Evolutionary conservation across 2,888 invertebrate genomes (phyloP), one percentile per base, ranked within the genome.

Genomic region (Pediacus dermestoides): DNA sequence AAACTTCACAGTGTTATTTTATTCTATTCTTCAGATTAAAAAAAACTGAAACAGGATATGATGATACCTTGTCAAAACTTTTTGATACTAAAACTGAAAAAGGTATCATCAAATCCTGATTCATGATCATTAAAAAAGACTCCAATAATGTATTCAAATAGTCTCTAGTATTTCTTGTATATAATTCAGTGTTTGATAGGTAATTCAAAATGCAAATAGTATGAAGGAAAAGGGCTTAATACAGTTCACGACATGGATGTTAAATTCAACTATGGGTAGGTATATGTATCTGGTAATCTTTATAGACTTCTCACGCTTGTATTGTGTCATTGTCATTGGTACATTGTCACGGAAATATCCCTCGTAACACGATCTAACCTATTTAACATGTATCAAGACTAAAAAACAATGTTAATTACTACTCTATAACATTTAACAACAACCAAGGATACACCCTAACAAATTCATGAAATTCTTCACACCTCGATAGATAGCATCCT

Each of bases 261-360:
- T 34, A 34, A 44, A 32, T 34, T 50, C 44, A 46, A 48, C 6
- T 18, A 42, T 47, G 49, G n/a, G n/a, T n/a, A n/a, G n/a, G n/a
- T n/a, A n/a, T 50, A 46, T 46, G 51, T 44, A 53, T 53, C 50
- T 35, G 31, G 30, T 27, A 46, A 55, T 55, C 53, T 55, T 52
- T 52, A 55, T 48, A 38, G 49, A 41, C 41, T 40, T 44, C 52
- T 55, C 55, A 55, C 55, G 55, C 44, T 50, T 13, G 50, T 49
- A 55, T 53, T 55, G 53, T 53, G 51, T 52, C 48, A 51, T 48
- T 52, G 42, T 44, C 48, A 52, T 48, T 52, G 42, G 44, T 40
- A 44, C 46, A 46, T 43, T 46, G 48, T 51, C 46, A 48, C 44
- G 48, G 48, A 45, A 50, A 51, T 50, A 46, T 52, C 48, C 47